Conservation (phyloP, 2,888 invertebrate species). For the Ctena decussata region DNA sequence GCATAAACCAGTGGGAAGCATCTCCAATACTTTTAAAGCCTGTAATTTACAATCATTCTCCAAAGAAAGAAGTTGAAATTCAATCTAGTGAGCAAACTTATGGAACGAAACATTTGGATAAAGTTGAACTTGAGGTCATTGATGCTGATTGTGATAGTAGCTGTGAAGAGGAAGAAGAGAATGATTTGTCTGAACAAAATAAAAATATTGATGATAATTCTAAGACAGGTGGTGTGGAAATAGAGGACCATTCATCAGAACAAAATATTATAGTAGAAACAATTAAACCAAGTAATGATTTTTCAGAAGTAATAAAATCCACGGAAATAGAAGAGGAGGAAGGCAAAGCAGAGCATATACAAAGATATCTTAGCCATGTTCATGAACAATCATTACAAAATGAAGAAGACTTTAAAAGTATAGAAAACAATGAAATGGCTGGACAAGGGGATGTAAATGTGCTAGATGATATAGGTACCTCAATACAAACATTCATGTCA, state of each 20-base stretch:
- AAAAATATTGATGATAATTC: background rate
- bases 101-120: conserved; percentile 21
- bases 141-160: background rate
- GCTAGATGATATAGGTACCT: conserved; percentile 49
- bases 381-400: conserved; percentile 71
- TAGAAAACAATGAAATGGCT: conserved; percentile 32
- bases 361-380: conserved; percentile 81
- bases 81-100: background rate
- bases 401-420: conserved; percentile 42
- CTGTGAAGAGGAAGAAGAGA: background rate
- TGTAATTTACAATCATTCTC: conserved; percentile 44
- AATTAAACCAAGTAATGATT: background rate
- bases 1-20: conserved; percentile 23
- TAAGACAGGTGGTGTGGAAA: background rate
- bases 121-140: background rate
- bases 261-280: background rate
- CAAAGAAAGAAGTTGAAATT: conserved; percentile 44
- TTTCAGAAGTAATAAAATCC: background rate
- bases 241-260: background rate
- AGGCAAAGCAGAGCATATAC: conserved; percentile 84
- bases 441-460: conserved; percentile 33
- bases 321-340: conserved; percentile 67
- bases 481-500: conserved; percentile 68
- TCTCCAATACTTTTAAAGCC: conserved; percentile 47
- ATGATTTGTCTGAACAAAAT: conserved; percentile 11